These are phyloP conservation scores for Meriones unguiculatus DNA, from an alignment of 2,113 vertebrate species.

Conservation along the genomic window DNA sequence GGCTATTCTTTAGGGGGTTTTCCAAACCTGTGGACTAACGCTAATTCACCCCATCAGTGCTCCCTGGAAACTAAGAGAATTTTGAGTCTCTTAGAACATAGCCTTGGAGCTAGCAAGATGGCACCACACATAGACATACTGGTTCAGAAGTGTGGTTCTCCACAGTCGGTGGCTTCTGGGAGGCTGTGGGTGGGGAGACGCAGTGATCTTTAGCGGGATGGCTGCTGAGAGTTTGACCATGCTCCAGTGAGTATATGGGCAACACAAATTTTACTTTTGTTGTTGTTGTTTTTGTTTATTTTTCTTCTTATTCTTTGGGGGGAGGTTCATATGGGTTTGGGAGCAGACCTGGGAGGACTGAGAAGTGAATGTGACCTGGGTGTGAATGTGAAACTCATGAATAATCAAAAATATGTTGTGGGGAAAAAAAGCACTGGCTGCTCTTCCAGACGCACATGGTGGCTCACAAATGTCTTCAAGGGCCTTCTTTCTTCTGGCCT, in stretches of 20 bases:
- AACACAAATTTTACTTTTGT: neutral
- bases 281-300: neutral
- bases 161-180: neutral
- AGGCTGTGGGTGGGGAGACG: neutral
- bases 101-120: neutral
- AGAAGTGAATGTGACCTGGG: neutral
- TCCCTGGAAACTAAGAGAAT: neutral
- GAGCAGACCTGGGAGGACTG: neutral
- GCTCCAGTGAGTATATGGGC: neutral
- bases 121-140: neutral
- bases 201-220: neutral
- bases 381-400: neutral
- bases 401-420: neutral
- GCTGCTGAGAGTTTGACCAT: neutral
- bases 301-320: neutral
- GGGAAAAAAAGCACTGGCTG: neutral
- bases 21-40: neutral
- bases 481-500: neutral
- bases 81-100: neutral
- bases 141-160: neutral
- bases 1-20: neutral
- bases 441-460: neutral
- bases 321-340: neutral
- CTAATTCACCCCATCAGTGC: neutral
- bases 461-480: neutral